Conservation (phyloP, 1,140 invertebrate genomes). For the Globodera ellingtonae region DNA sequence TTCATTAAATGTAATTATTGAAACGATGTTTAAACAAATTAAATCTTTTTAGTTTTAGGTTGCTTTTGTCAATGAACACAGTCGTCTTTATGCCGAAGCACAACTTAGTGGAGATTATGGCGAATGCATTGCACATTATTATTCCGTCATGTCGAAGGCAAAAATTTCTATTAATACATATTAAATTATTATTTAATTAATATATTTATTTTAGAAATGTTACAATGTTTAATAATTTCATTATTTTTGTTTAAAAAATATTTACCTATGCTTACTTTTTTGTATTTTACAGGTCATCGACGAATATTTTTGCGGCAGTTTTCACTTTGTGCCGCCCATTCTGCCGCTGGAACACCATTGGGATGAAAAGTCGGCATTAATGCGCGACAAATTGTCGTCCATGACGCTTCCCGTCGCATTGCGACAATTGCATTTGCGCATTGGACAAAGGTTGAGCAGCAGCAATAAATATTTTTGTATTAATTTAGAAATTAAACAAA, state of each 20-base stretch:
- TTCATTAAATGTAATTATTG: no score
- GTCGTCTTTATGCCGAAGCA: slow-evolving; percentile 54
- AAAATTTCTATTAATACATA: not conserved
- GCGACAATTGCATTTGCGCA: slow-evolving; percentile 42
- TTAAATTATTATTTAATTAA: not conserved
- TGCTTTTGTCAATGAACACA: slow-evolving; percentile 55
- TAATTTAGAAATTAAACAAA: no score
- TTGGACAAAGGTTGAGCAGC: slow-evolving; percentile 43
- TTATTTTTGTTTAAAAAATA: not conserved
- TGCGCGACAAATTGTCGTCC: not conserved
- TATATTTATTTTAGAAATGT: not conserved
- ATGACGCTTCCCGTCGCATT: slow-evolving; percentile 4
- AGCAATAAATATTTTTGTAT: not conserved
- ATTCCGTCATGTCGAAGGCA: slow-evolving; percentile 63
- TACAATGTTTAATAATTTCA: not conserved
- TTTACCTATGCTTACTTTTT: not conserved
- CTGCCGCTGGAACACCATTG: not conserved
- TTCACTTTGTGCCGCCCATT: slow-evolving; percentile 63
- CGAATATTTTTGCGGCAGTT: slow-evolving; percentile 64
- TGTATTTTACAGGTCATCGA: slow-evolving; percentile 43
- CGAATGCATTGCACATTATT: slow-evolving; percentile 61
- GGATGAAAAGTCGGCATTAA: not conserved
- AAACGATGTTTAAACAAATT: not conserved
- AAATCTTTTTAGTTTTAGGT: slow-evolving; percentile 39
- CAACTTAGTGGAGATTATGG: slow-evolving; percentile 47